Base-by-base conservation (phyloP, 2,888 invertebrate genomes). In the Physocephala rufipes region DNA sequence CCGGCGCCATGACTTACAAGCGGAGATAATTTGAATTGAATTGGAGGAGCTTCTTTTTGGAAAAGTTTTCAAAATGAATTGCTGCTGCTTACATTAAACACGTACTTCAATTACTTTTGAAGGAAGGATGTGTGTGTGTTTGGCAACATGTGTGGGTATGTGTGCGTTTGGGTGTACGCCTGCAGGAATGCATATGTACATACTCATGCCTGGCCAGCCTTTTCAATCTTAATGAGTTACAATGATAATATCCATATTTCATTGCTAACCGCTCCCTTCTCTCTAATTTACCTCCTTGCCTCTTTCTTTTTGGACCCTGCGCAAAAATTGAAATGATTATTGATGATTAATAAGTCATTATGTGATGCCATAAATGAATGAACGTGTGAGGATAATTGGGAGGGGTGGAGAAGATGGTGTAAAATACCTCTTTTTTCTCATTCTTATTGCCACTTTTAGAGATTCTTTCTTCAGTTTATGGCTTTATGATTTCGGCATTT, bases 31-130 rank as follows among this genome's bases (percentile, higher is more conserved):
- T n/a, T n/a, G n/a, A n/a, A n/a, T n/a, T n/a, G n/a, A n/a, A n/a
- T n/a, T n/a, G n/a, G n/a, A n/a, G 45, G 36, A 49, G 21, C 19
- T 64, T 47, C 28, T 49, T 9, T 36, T 24, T 28, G 49, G 49
- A n/a, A 21, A 43, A 28, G 26, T 19, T 30, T 61, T n/a, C 5
- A 9, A 30, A 49, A 49, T 64, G 64, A 65, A 51, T 64, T 62
- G 45, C 45, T 62, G 45, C 45, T 62, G 62, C 43, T 65, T 65
- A 19, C 30, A 28, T 51, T 47, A 28, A 65, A 65, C 65, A 65
- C 65, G 65, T 65, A 51, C 65, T 65, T 65, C 65, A 65, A 65
- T 65, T 65, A 65, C 51, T 65, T 65, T 24, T 51, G 51, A 65
- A n/a, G n/a, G 51, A 65, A 65, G 65, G 65, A 65, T 51, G 45